Base-by-base conservation (phyloP, 1,140 invertebrate species). In the Triops longicaudatus region DNA sequence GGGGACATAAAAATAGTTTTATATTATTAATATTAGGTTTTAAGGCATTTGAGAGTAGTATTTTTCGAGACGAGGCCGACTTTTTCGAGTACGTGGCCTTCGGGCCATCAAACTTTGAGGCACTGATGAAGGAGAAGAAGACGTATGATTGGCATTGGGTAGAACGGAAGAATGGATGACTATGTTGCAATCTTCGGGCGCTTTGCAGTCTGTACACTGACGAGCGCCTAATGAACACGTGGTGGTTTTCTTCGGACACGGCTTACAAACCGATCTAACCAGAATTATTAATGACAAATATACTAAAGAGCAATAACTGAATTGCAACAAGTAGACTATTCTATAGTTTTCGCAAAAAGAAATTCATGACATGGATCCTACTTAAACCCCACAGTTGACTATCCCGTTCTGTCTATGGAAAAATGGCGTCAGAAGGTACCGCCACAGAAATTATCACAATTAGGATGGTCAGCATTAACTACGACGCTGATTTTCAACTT, bases 121-220 rank as follows among this genome's bases (percentile, higher is more conserved):
- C 50, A 63, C 10, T 63, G 50, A 63, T 22, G 50, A 63, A n/a
- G n/a, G n/a, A n/a, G 31, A 37, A 37, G 31, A 7, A 2, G 50
- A 63, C 14, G 50, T 63, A 14, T 63, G 50, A 22, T 63, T 63
- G 50, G 14, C 50, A n/a, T 14, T 63, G 14, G 22, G 14, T 63
- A 22, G 22, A 63, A 63, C 50, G 50, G 50, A 63, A 63, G 50
- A n/a, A 63, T 63, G 14, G 50, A 63, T 63, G 50, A 63, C 50
- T 63, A 63, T 44, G 22, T 26, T n/a, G 72, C 76, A 77, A 72
- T 77, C 76, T n/a, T 77, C 76, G 3, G 72, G 41, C 31, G 76
- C 72, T 43, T 77, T 77, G 41, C 76, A 77, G 42, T 77, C 76
- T 41, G 76, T 77, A 73, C 76, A 77, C 31, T 77, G 76, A 26